phyloP scores from a whole-genome alignment of 30 jellyfish, hydroid and myxozoan species.

The Nemopilema nomurai region DNA sequence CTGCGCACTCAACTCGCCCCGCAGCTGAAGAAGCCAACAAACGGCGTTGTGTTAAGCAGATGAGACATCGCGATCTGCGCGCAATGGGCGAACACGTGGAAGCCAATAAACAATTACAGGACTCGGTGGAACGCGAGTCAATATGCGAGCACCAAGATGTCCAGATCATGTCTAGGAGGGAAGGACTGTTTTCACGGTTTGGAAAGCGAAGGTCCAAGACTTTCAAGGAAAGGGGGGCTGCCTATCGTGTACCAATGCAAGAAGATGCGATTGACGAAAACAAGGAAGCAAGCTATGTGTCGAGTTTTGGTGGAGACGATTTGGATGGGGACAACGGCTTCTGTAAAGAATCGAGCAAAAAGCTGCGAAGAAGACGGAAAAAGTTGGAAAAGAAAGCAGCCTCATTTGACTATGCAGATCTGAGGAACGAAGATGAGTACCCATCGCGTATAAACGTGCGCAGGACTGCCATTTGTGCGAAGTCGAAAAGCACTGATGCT shows the following conservation, averaged over 20 bases:
- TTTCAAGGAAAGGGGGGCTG: conserved; percentile 5
- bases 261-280: conserved; percentile 23
- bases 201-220: not conserved
- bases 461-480: conserved; percentile 60
- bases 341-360: not conserved
- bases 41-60: not conserved
- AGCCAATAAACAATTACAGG: not conserved
- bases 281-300: not conserved
- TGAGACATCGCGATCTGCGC: not conserved
- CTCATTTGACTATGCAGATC: conserved; percentile 58
- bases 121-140: not conserved
- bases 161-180: no score
- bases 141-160: no score
- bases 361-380: conserved; percentile 5
- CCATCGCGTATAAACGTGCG: conserved; percentile 40
- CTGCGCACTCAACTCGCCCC: not conserved
- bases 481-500: conserved; percentile 58
- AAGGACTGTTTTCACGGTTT: not conserved
- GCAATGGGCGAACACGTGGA: not conserved
- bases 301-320: not conserved
- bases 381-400: conserved; percentile 47
- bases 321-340: not conserved
- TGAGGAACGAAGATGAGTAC: conserved; percentile 41
- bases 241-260: conserved; percentile 17
- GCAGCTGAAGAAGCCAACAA: not conserved